Conservation (phyloP, 37 sponge, comb jelly and placozoan species). For the Mnemiopsis leidyi region DNA sequence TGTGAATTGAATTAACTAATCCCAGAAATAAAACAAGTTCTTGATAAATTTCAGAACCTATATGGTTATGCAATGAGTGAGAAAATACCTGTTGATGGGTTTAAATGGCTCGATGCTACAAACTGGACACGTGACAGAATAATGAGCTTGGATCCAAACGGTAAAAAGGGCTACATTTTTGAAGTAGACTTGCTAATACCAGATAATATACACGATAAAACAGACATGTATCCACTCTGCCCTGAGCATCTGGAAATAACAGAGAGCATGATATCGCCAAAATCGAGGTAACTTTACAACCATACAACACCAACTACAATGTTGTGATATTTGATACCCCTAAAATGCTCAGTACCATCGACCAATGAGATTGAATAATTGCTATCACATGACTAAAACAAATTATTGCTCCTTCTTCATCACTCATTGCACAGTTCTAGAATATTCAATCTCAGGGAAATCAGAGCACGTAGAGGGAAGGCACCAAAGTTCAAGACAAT, state of each 20-base stretch:
- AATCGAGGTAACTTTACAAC: neutral
- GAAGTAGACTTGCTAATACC: constrained; percentile 1
- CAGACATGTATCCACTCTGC: neutral
- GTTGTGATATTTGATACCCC: neutral
- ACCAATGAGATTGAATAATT: too few species aligned
- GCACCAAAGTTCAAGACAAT: neutral
- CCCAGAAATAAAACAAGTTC: too few species aligned
- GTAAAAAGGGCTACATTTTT: neutral
- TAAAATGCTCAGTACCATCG: too few species aligned
- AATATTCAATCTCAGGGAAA: constrained; percentile 56
- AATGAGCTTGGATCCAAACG: neutral
- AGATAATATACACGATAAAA: neutral
- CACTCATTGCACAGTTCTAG: neutral
- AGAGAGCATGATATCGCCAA: constrained; percentile 1
- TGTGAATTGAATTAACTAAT: too few species aligned
- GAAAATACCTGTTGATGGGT: neutral
- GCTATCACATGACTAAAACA: too few species aligned
- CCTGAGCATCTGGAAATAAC: neutral
- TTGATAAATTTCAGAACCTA: constrained; percentile 18
- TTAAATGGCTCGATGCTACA: neutral
- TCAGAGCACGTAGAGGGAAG: neutral
- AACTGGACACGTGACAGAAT: neutral
- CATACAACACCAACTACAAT: too few species aligned
- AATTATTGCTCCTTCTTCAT: too few species aligned
- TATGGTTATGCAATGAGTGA: constrained; percentile 17